Conservation (phyloP, 37 sponge, comb jelly and placozoan species). For the Amphimedon queenslandica region DNA sequence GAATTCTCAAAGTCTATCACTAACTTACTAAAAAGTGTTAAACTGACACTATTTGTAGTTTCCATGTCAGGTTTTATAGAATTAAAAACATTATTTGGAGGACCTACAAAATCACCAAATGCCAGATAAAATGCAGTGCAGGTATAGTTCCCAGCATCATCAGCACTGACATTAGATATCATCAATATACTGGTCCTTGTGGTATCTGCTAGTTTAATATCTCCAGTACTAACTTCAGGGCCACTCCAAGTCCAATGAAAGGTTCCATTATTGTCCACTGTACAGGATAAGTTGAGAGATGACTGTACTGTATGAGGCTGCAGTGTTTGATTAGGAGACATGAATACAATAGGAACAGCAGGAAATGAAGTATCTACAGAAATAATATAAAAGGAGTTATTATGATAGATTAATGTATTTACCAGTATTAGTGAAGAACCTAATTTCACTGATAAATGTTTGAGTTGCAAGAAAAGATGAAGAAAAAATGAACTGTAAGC, state of each 20-base stretch:
- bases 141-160: constrained; percentile 9
- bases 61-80: too few relatives aligned
- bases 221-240: neutral
- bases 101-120: too few relatives aligned
- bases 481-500: constrained; percentile 11
- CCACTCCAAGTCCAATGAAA: constrained; percentile 43
- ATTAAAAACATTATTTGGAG: too few relatives aligned
- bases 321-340: neutral
- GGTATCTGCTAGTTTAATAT: constrained; percentile 12
- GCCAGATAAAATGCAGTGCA: constrained; percentile 17
- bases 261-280: constrained; percentile 33
- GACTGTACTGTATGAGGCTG: neutral
- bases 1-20: too few relatives aligned
- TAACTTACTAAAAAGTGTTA: too few relatives aligned
- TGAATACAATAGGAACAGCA: neutral
- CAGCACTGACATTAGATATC: neutral
- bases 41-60: too few relatives aligned
- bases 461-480: neutral
- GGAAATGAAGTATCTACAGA: constrained; percentile 2
- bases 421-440: constrained; percentile 16
- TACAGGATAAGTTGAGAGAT: constrained; percentile 27
- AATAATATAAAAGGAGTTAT: neutral
- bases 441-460: constrained; percentile 40
- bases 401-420: neutral
- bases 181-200: constrained; percentile 31